These are phyloP conservation scores for Mimas tiliae DNA, from an alignment of 2,888 invertebrate species.

Conservation along the genomic window DNA sequence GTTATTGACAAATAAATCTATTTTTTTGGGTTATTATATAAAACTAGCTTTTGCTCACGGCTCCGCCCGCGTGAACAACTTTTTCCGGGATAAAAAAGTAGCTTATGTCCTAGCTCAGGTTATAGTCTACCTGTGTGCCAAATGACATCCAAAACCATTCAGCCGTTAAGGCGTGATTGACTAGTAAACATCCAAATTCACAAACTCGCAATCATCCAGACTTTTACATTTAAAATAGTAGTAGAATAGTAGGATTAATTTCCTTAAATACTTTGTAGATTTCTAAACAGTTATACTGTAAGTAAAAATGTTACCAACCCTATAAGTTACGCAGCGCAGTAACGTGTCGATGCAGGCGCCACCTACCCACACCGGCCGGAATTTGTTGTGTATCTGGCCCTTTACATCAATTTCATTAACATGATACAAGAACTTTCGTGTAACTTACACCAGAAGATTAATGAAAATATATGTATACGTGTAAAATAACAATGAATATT, in stretches of 20 bases:
- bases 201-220: too few relatives aligned
- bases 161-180: too few relatives aligned
- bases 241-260: too few relatives aligned
- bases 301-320: conserved; percentile 5
- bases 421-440: conserved; percentile 55
- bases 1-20: too few relatives aligned
- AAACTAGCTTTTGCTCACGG: not conserved
- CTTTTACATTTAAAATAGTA: too few relatives aligned
- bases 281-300: not conserved
- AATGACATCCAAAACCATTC: too few relatives aligned
- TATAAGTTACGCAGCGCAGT: conserved; percentile 34
- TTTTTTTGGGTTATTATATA: too few relatives aligned
- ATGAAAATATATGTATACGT: conserved; percentile 40
- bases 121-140: too few relatives aligned
- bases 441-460: conserved; percentile 46
- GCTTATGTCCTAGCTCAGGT: too few relatives aligned
- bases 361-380: conserved; percentile 58
- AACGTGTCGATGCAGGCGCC: conserved; percentile 55
- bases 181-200: too few relatives aligned
- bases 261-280: not conserved
- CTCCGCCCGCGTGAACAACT: too few relatives aligned
- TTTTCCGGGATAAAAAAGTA: too few relatives aligned
- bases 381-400: conserved; percentile 48
- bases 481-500: conserved; percentile 25
- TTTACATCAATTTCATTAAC: conserved; percentile 58